A percentile compares a stretch with the other conserved stretches of the same genome.
Evolutionary conservation across 2,797 vertebrate genomes (phyloP).

Genomic region (Tadarida brasiliensis): DNA sequence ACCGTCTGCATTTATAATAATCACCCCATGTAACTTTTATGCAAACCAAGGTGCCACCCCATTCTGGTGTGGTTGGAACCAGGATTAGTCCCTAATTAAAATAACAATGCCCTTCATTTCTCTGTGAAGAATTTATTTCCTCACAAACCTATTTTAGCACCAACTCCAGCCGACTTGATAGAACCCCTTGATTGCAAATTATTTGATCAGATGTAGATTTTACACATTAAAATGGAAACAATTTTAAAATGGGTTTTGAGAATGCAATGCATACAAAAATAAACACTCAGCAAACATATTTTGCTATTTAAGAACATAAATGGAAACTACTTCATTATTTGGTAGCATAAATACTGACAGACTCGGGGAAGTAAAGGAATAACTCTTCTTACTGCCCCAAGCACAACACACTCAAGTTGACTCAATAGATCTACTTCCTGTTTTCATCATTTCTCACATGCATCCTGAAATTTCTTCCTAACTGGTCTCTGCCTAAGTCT

Average conservation of each 20-base stretch:
- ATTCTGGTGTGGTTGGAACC: background rate
- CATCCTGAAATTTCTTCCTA: background rate
- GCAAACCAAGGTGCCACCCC: background rate
- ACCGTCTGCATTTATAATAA: background rate
- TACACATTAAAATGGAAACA: conserved; percentile 2
- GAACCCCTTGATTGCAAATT: conserved; percentile 10
- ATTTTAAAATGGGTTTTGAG: conserved; percentile 25
- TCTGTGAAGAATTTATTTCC: background rate
- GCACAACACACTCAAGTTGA: background rate
- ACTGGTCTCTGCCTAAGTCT: background rate
- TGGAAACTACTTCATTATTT: conserved; percentile 38
- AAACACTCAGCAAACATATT: background rate
- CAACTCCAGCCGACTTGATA: background rate
- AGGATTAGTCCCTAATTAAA: background rate
- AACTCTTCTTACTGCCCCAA: background rate
- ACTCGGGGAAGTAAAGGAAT: background rate
- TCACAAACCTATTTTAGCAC: conserved; percentile 29
- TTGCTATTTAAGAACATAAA: conserved; percentile 26
- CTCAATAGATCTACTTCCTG: background rate
- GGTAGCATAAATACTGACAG: background rate
- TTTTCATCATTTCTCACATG: background rate
- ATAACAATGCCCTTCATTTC: background rate
- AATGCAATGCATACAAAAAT: conserved; percentile 7
- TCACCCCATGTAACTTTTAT: background rate
- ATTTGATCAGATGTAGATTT: conserved; percentile 1